These are phyloP conservation scores for Aurelia sp. DNA, from an alignment of 30 jellyfish, hydroid and myxozoan species.

Conservation along the genomic window DNA sequence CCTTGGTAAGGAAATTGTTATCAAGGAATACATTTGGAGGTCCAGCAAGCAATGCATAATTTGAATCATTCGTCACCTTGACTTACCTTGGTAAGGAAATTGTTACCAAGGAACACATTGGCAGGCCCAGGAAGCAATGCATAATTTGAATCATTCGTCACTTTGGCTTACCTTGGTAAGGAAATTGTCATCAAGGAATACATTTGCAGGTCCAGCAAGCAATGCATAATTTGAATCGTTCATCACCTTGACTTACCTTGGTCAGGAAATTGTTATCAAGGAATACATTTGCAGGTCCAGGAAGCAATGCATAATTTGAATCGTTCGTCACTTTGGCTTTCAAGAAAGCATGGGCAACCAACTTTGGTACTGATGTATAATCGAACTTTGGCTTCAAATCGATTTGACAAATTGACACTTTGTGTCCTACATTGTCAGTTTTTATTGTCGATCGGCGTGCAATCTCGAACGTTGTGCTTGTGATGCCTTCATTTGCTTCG, in stretches of 20 bases:
- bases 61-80: too few species aligned
- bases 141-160: conserved; percentile 54
- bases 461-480: conserved; percentile 89
- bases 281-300: conserved; percentile 39
- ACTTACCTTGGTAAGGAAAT: too few species aligned
- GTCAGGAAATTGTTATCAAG: conserved; percentile 85
- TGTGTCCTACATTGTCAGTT: conserved; percentile 78
- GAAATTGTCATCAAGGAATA: too few species aligned
- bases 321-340: conserved; percentile 82
- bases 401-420: conserved; percentile 83
- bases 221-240: too few species aligned
- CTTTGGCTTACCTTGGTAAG: too few species aligned
- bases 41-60: too few species aligned
- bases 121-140: too few species aligned
- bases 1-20: conserved; percentile 95
- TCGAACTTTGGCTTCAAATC: conserved; percentile 85
- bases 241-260: too few species aligned
- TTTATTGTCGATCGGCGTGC: conserved; percentile 81
- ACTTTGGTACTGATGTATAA: conserved; percentile 77
- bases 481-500: conserved; percentile 75
- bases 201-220: too few species aligned
- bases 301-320: not conserved
- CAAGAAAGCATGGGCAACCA: conserved; percentile 91
- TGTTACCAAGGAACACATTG: conserved; percentile 81
- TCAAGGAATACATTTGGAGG: too few species aligned